These are phyloP conservation scores for Asbolus verrucosus DNA, from an alignment of 1,140 invertebrate species.

Conservation along the genomic window DNA sequence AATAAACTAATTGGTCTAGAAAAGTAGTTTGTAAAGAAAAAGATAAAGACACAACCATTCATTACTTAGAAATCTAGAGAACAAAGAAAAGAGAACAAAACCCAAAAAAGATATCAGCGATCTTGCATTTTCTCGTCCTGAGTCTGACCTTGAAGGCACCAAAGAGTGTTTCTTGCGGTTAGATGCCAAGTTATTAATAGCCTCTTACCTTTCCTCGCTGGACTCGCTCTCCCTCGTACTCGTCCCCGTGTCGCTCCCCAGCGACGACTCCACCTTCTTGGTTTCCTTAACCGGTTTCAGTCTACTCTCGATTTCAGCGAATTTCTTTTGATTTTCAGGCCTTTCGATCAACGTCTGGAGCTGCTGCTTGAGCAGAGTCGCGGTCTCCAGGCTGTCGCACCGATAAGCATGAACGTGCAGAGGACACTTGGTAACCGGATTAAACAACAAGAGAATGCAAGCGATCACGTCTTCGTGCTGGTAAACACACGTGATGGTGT, in stretches of 20 bases:
- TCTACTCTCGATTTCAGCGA: conserved; percentile 80
- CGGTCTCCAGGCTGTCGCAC: conserved; percentile 95
- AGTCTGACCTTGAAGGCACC: no score
- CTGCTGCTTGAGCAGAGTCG: conserved; percentile 84
- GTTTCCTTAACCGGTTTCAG: conserved; percentile 64
- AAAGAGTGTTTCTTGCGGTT: no score
- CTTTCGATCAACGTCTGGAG: conserved; percentile 84
- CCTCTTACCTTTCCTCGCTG: conserved; percentile 73
- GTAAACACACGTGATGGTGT: conserved; percentile 89
- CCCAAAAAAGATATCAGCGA: no score
- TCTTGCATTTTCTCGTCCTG: no score
- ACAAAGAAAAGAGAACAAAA: no score
- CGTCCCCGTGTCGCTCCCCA: conserved; percentile 78
- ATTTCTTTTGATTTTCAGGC: conserved; percentile 89
- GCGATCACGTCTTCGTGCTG: conserved; percentile 91
- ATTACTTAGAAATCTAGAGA: no score
- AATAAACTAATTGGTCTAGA: no score
- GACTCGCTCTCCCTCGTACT: conserved; percentile 82
- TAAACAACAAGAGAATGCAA: conserved; percentile 88
- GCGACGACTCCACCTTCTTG: conserved; percentile 75
- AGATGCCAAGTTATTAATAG: not conserved
- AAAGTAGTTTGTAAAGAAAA: no score
- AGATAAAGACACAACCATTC: no score
- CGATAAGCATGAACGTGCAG: conserved; percentile 95
- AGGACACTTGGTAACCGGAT: conserved; percentile 87